These are phyloP conservation scores for Habrosyne pyritoides DNA, from an alignment of 2,888 invertebrate genomes.

Conservation along the genomic window DNA sequence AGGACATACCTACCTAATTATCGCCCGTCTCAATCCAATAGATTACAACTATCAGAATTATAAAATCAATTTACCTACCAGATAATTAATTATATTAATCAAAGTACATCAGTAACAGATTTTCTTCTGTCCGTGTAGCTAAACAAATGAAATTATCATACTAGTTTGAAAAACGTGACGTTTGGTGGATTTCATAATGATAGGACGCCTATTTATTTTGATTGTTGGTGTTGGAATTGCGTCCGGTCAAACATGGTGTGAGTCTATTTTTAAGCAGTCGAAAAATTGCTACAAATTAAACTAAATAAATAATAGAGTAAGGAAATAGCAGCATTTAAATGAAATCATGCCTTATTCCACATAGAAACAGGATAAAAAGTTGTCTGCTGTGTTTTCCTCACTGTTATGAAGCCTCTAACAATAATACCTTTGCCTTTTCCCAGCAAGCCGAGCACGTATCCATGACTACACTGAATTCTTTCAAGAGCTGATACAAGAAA, in stretches of 20 bases:
- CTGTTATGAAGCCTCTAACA: too few relatives aligned
- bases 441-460: conserved; percentile 41
- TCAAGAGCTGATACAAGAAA: conserved; percentile 42
- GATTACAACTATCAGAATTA: neutral
- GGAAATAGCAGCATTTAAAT: too few relatives aligned
- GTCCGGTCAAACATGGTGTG: conserved; percentile 17
- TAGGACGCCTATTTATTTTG: neutral
- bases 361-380: too few relatives aligned
- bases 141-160: neutral
- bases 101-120: too few relatives aligned
- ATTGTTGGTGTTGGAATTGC: neutral
- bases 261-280: conserved; percentile 7
- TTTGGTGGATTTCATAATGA: neutral
- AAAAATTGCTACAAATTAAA: neutral
- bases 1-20: neutral
- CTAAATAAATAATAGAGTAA: neutral
- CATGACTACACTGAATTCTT: conserved; percentile 34
- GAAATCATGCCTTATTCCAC: too few relatives aligned
- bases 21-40: neutral
- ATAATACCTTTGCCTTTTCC: conserved; percentile 19
- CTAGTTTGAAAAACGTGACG: neutral
- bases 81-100: neutral
- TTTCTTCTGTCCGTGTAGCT: too few relatives aligned
- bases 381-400: too few relatives aligned
- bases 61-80: neutral